A percentile compares a stretch with the other conserved stretches of the same genome.
Conservation (phyloP, 2,113 vertebrate species). For the Ellobius talpinus region DNA sequence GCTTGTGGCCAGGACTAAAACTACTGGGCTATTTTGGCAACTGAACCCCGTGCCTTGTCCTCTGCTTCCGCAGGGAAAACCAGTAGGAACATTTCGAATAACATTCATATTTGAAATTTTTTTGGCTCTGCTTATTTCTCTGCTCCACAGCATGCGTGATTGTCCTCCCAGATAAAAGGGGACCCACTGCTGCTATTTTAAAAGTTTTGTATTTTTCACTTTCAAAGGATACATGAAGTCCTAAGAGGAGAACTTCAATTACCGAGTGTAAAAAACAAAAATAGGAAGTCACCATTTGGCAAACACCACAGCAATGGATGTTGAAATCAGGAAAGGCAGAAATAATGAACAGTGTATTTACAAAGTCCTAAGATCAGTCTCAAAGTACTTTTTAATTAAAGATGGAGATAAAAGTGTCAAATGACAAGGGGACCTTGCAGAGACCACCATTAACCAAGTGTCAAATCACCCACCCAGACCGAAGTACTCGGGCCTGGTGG, state of each 20-base stretch:
- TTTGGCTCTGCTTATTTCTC: constrained; percentile 55
- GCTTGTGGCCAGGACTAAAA: background rate
- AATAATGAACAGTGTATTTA: constrained; percentile 2
- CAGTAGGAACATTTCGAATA: constrained; percentile 36
- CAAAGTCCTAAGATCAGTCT: background rate
- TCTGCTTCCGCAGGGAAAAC: constrained; percentile 4
- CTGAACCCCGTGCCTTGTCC: background rate
- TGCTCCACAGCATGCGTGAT: background rate
- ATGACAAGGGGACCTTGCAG: background rate
- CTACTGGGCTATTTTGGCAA: background rate
- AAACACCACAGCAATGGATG: constrained; percentile 9
- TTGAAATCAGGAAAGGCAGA: constrained; percentile 55
- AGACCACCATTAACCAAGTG: background rate
- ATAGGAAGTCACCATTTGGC: constrained; percentile 62
- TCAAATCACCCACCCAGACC: background rate
- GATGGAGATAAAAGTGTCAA: background rate
- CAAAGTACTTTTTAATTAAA: constrained; percentile 21
- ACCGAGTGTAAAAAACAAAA: constrained; percentile 33
- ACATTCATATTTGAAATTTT: constrained; percentile 44
- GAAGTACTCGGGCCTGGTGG: fast-evolving
- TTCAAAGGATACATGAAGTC: constrained; percentile 49
- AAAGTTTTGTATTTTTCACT: constrained; percentile 43
- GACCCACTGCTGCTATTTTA: constrained; percentile 55
- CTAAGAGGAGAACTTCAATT: constrained; percentile 55
- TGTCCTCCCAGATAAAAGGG: constrained; percentile 52